phyloP scores from a whole-genome alignment of 2,888 invertebrate species.

The Panzeria rudis region DNA sequence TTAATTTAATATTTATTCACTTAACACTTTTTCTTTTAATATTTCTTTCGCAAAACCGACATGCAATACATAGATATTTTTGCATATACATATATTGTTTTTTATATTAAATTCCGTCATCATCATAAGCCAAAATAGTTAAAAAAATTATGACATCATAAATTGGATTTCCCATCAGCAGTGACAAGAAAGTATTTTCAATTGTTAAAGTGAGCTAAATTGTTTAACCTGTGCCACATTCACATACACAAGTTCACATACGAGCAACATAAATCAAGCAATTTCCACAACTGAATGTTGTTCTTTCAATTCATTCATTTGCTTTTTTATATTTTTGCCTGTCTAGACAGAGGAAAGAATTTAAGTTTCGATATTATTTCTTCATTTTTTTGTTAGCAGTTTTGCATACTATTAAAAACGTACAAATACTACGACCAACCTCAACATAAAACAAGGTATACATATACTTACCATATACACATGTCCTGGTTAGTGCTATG shows the following conservation, averaged over 20 bases:
- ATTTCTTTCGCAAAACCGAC: no score
- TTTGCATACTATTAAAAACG: constrained; percentile 53
- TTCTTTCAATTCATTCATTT: constrained; percentile 60
- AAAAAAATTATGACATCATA: constrained; percentile 68
- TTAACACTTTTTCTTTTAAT: no score
- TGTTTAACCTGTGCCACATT: constrained; percentile 35
- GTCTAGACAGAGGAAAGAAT: constrained; percentile 70
- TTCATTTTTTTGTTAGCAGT: constrained; percentile 22
- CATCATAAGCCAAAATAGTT: constrained; percentile 46
- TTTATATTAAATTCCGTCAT: no score
- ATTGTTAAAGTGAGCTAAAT: constrained; percentile 60
- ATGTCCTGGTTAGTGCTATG: constrained; percentile 10
- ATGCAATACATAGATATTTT: no score
- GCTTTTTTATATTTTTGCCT: constrained; percentile 45
- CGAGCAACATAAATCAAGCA: constrained; percentile 65
- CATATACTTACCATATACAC: background rate
- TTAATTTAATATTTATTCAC: no score
- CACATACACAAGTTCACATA: background rate
- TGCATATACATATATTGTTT: no score
- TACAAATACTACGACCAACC: constrained; percentile 49
- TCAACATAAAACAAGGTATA: constrained; percentile 36
- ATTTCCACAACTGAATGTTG: constrained; percentile 68
- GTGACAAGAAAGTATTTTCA: constrained; percentile 37
- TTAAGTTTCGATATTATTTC: constrained; percentile 49
- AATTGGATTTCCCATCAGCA: constrained; percentile 61